Evolutionary conservation across 2,113 vertebrate genomes (phyloP), one percentile per base, ranked within the genome.

Genomic region (Promerops cafer): DNA sequence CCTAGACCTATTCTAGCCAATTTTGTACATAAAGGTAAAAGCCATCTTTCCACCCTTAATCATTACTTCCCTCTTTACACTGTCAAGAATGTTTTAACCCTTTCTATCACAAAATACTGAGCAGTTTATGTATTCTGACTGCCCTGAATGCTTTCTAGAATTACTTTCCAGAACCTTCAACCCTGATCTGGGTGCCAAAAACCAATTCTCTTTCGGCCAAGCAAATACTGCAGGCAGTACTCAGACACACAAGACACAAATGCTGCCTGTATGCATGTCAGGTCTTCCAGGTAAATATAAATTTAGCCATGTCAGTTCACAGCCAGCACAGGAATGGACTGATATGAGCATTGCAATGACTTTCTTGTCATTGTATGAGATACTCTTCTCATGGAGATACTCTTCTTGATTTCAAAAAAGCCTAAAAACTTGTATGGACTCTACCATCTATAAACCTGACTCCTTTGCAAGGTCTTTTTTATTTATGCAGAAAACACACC

Each of bases 261-360:
- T 50, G 10, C 3, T 2, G 8, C 17, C 14, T 54, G 6, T n/a
- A 56, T 1, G 0, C 35, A 40, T 45, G 21, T 45, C 14, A 47
- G 18, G 16, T 14, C 44, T 87, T 87, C 28, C 44, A 71, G 40
- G 22, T 76, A 76, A 76, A 66, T 26, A 31, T 15, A 40, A 78
- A 71, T 56, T 39, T 11, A 63, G 50, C 26, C 15, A 37, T n/a
- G 7, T 40, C 35, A 60, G 47, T 54, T 44, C 78, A 66, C n/a
- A 91, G 35, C 9, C 37, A 87, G 37, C 16, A 40, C 22, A 82
- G n/a, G 22, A 83, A 72, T 17, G 14, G 35, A 28, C 17, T 60
- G 31, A 8, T 28, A 47, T 0, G 3, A 80, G 10, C 21, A 72
- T 22, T 47, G 15, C 16, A 44, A 31, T 76, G 12, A 40, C 44